Evolutionary conservation across 2,113 vertebrate species (phyloP).

Genomic region (Cochlearius cochlearius): DNA sequence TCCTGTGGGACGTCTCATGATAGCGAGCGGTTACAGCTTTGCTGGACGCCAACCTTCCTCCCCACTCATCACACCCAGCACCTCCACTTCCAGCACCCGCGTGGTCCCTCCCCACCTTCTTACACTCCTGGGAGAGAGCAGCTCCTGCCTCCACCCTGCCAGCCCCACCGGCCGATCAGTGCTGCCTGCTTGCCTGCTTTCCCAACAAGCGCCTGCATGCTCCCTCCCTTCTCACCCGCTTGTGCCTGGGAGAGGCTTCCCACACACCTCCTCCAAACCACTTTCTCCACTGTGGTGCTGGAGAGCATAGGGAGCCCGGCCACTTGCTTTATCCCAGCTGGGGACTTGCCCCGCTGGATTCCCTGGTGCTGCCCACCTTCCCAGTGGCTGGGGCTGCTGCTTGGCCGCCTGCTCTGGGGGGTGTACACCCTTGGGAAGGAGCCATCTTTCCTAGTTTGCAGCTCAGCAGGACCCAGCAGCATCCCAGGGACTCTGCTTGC

Average conservation of each 20-base stretch:
- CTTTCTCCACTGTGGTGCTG: not conserved
- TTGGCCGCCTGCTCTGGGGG: not conserved
- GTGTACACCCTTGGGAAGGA: not conserved
- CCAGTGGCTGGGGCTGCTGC: not conserved
- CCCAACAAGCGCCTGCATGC: not conserved
- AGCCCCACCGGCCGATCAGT: not conserved
- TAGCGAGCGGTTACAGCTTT: not conserved
- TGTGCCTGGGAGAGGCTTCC: not conserved
- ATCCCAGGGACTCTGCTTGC: not conserved
- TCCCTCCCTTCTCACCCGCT: not conserved
- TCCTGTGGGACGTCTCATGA: not conserved
- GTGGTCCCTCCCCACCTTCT: not conserved
- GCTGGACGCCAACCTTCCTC: not conserved
- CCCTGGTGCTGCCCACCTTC: not conserved
- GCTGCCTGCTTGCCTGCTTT: not conserved
- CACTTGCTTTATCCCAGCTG: not conserved
- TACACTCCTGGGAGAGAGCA: not conserved
- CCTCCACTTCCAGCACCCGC: not conserved
- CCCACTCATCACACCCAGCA: not conserved
- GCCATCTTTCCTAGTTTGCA: not conserved
- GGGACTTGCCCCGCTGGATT: not conserved
- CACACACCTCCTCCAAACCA: not conserved
- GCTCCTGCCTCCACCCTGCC: not conserved
- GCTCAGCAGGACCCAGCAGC: not conserved
- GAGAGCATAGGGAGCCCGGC: fast-evolving